A percentile compares a stretch with the other conserved stretches of the same genome.
phyloP scores from a whole-genome alignment of 2,797 vertebrate genomes.

The Geotrypetes seraphini region DNA sequence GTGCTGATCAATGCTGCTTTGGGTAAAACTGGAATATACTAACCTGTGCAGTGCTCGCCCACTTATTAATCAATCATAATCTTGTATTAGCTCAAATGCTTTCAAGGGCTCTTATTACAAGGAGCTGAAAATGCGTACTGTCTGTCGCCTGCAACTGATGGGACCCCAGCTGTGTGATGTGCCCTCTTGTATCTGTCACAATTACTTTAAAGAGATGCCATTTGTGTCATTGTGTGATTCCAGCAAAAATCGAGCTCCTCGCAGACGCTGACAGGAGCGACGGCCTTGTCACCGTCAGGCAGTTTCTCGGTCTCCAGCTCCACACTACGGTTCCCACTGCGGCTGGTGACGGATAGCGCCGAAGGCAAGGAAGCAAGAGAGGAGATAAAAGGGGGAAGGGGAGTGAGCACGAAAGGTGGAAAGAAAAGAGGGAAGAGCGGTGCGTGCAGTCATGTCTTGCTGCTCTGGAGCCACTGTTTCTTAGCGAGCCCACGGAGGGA shows the following conservation, averaged over 20 bases:
- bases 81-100: slow-evolving; percentile 18
- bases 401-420: not conserved
- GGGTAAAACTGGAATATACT: not conserved
- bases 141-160: slow-evolving; percentile 30
- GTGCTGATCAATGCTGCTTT: not conserved
- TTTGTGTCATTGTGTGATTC: slow-evolving; percentile 36
- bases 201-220: slow-evolving; percentile 43
- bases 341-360: too few relatives aligned
- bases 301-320: too few relatives aligned
- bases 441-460: too few relatives aligned
- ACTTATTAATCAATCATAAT: slow-evolving; percentile 15
- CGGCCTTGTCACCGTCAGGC: not conserved
- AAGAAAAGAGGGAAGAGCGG: too few relatives aligned
- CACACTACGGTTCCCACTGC: too few relatives aligned
- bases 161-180: slow-evolving; percentile 17
- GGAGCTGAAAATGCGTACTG: slow-evolving; percentile 11
- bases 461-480: too few relatives aligned
- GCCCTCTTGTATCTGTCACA: slow-evolving; percentile 31
- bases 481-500: too few relatives aligned
- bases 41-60: not conserved
- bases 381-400: not conserved
- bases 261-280: slow-evolving; percentile 1
- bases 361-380: not conserved
- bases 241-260: slow-evolving; percentile 5
- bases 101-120: slow-evolving; percentile 18